Evolutionary conservation across 2,797 vertebrate species (phyloP).

Genomic region (Lerista edwardsae): DNA sequence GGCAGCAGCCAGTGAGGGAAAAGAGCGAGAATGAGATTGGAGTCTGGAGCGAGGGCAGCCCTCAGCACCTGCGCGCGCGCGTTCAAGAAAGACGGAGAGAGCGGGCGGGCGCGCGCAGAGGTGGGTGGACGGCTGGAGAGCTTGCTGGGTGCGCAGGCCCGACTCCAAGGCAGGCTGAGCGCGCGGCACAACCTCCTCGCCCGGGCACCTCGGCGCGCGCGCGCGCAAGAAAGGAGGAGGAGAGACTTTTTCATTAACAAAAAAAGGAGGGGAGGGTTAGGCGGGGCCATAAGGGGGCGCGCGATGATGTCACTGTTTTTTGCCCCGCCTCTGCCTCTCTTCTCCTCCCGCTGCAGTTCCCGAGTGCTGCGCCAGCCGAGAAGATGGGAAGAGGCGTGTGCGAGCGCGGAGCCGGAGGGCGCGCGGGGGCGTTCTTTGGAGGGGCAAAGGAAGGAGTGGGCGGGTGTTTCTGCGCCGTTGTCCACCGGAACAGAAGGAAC

Average conservation of each 20-base stretch:
- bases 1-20: background rate
- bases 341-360: background rate
- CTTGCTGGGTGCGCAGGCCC: background rate
- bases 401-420: too few species aligned
- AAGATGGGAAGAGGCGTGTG: too few species aligned
- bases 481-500: too few species aligned
- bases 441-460: background rate
- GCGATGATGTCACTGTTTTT: background rate
- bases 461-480: too few species aligned
- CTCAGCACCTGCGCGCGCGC: conserved; percentile 15
- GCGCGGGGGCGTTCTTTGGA: background rate
- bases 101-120: background rate
- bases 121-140: background rate
- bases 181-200: background rate
- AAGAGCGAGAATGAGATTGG: background rate
- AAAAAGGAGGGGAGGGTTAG: background rate
- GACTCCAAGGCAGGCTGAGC: background rate
- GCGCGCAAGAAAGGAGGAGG: background rate
- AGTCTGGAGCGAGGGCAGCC: background rate
- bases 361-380: background rate
- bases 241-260: background rate
- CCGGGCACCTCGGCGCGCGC: background rate
- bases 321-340: background rate
- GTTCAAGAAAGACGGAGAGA: background rate
- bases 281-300: too few species aligned